Conservation (phyloP, 2,888 invertebrate species). For the Sarcophaga carnaria region DNA sequence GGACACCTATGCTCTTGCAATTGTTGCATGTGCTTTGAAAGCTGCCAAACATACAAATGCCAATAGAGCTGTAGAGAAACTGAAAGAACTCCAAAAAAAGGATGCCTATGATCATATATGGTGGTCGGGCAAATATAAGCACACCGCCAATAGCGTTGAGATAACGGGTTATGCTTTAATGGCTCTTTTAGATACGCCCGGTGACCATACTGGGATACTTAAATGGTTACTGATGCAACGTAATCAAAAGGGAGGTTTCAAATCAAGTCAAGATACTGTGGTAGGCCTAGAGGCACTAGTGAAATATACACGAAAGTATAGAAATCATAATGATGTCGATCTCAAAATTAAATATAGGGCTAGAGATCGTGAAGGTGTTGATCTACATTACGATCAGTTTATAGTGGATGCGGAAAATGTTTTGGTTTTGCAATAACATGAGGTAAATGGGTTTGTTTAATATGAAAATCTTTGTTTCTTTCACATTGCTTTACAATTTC, state of each 20-base stretch:
- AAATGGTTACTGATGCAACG: conserved; percentile 88
- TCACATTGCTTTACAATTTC: not conserved
- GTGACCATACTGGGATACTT: conserved; percentile 82
- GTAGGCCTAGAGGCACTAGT: conserved; percentile 87
- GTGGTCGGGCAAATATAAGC: conserved; percentile 85
- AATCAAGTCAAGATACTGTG: conserved; percentile 89
- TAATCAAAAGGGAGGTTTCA: conserved; percentile 86
- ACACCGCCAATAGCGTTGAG: conserved; percentile 86
- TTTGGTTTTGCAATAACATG: conserved; percentile 89
- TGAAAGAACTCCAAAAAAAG: conserved; percentile 81
- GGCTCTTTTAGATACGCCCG: conserved; percentile 82
- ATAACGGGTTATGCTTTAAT: conserved; percentile 93
- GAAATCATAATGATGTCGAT: conserved; percentile 65
- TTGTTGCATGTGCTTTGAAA: conserved; percentile 88
- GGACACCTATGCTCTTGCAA: conserved; percentile 88
- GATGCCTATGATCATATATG: conserved; percentile 84
- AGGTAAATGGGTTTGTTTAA: conserved; percentile 82
- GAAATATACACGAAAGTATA: conserved; percentile 84
- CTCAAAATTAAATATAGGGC: conserved; percentile 23
- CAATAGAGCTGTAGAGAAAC: conserved; percentile 82
- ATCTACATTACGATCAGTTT: conserved; percentile 11
- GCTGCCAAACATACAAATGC: conserved; percentile 84
- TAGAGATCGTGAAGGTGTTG: conserved; percentile 13
- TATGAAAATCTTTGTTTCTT: not conserved
- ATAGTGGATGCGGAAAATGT: conserved; percentile 87